phyloP scores from a whole-genome alignment of 2,888 invertebrate species.

The Bimastos eiseni region DNA sequence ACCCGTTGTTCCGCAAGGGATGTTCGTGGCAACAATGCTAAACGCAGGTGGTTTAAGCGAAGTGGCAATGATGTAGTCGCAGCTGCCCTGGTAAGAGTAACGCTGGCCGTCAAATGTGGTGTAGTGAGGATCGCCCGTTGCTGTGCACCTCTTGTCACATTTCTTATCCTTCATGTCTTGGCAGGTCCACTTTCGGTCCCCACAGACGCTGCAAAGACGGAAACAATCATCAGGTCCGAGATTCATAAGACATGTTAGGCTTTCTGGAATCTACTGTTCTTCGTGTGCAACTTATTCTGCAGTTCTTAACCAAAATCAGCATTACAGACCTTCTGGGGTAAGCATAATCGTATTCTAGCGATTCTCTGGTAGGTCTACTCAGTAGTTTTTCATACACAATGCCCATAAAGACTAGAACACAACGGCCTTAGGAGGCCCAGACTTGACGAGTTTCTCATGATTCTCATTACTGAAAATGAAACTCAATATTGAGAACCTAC shows the following conservation, averaged over 20 bases:
- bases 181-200: conserved; percentile 26
- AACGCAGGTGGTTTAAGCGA: conserved; percentile 30
- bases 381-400: no score
- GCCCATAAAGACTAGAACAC: no score
- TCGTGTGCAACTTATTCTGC: background rate
- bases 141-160: conserved; percentile 68
- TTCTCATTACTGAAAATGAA: no score
- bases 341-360: background rate
- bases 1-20: conserved; percentile 82
- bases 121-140: conserved; percentile 83
- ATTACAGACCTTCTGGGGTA: background rate
- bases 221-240: background rate
- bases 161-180: conserved; percentile 14
- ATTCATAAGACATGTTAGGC: background rate
- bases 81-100: conserved; percentile 84
- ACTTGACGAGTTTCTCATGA: no score
- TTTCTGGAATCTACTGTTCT: background rate
- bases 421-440: no score
- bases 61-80: conserved; percentile 60
- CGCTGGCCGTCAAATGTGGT: conserved; percentile 80
- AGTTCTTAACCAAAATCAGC: background rate
- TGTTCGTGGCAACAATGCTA: conserved; percentile 78
- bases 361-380: no score
- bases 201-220: conserved; percentile 28
- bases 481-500: no score